phyloP scores from a whole-genome alignment of 1,140 invertebrate genomes.

The Pygmarrhopalites habei region DNA sequence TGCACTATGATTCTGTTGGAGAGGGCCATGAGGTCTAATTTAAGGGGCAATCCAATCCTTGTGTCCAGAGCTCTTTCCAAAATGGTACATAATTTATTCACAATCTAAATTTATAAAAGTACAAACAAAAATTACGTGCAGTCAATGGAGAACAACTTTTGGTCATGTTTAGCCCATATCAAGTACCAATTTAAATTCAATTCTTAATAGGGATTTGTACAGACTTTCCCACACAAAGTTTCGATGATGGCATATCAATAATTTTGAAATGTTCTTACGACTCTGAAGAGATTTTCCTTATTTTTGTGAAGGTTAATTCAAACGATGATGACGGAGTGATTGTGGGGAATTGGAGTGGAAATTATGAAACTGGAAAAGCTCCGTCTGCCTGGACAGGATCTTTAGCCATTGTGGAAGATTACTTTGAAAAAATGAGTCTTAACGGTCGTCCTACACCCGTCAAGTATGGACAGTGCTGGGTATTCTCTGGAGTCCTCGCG shows the following conservation, averaged over 20 bases:
- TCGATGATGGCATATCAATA: too few species aligned
- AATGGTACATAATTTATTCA: slow-evolving; percentile 49
- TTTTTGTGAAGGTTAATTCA: slow-evolving; percentile 62
- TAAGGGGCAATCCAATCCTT: slow-evolving; percentile 64
- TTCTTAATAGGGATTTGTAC: too few species aligned
- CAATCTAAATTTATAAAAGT: neutral
- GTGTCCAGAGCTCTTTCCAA: slow-evolving; percentile 62
- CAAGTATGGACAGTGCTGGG: slow-evolving; percentile 70
- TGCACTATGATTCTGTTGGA: slow-evolving; percentile 57
- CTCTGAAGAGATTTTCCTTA: neutral
- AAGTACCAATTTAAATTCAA: too few species aligned
- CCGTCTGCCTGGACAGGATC: slow-evolving; percentile 61
- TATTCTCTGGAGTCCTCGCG: slow-evolving; percentile 63
- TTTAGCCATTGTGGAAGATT: slow-evolving; percentile 56
- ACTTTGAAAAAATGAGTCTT: slow-evolving; percentile 48
- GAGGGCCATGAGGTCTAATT: slow-evolving; percentile 49
- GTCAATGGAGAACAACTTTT: too few species aligned
- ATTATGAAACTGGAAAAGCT: slow-evolving; percentile 60
- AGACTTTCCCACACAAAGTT: too few species aligned
- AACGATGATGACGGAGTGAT: slow-evolving; percentile 63
- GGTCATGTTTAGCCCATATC: too few species aligned
- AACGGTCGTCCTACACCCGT: slow-evolving; percentile 47
- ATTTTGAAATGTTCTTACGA: too few species aligned
- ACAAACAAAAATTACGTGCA: too few species aligned
- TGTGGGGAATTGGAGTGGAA: slow-evolving; percentile 61